Conservation (phyloP, 2,113 vertebrate species). For the Charina bottae region DNA sequence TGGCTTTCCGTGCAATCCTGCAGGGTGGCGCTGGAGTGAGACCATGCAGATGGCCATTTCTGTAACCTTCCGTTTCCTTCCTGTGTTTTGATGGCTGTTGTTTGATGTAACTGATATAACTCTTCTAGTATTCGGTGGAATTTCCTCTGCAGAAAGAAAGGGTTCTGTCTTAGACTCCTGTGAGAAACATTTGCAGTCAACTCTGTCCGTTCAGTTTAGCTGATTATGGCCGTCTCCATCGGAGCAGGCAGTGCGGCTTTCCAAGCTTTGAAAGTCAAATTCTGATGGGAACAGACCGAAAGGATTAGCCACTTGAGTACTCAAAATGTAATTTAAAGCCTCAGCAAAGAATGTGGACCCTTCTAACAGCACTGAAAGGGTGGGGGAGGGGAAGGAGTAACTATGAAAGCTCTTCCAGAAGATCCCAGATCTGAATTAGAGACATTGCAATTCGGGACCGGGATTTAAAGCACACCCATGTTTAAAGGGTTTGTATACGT, state of each 20-base stretch:
- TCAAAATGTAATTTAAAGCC: neutral
- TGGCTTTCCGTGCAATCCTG: neutral
- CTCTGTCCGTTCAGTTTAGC: neutral
- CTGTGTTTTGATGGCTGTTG: conserved; percentile 7
- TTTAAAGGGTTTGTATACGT: too few species aligned
- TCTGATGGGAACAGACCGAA: conserved; percentile 5
- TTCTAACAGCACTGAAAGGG: neutral
- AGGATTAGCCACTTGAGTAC: neutral
- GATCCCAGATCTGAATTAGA: neutral
- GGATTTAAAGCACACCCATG: too few species aligned
- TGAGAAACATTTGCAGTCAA: conserved; percentile 7
- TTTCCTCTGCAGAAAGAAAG: conserved; percentile 15
- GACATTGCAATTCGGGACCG: neutral
- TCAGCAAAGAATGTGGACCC: neutral
- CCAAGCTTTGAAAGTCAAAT: neutral
- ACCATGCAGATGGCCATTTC: conserved; percentile 14
- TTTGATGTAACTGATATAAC: conserved; percentile 18
- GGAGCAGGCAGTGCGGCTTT: neutral
- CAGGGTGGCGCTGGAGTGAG: neutral
- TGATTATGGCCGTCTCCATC: neutral
- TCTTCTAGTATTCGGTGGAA: conserved; percentile 15
- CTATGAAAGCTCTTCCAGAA: neutral
- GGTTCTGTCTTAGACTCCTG: neutral
- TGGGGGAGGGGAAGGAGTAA: neutral
- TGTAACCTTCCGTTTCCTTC: conserved; percentile 23